Percentiles rank a stretch among this genome's conserved stretches.
Evolutionary conservation across 2,797 vertebrate species (phyloP).

Genomic region (Fistularia tabacaria): DNA sequence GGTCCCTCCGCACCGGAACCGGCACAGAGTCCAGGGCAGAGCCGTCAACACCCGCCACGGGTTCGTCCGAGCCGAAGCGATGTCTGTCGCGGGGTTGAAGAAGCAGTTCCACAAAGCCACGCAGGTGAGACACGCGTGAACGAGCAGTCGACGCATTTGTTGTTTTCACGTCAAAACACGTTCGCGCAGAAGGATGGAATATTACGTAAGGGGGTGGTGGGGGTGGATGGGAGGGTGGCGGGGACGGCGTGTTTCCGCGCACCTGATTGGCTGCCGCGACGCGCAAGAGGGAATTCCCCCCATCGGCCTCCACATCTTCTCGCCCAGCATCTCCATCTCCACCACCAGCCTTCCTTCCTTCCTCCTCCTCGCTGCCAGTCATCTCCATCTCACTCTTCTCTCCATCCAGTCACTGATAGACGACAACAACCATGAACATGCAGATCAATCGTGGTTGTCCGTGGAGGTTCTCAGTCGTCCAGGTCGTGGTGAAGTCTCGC

Average conservation of each 20-base stretch:
- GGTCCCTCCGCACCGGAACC: too few relatives aligned
- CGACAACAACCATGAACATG: background rate
- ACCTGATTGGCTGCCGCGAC: constrained; percentile 46
- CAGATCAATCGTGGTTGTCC: too few relatives aligned
- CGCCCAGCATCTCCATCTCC: background rate
- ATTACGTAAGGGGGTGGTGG: constrained; percentile 44
- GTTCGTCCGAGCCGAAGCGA: constrained; percentile 42
- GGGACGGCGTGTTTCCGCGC: background rate
- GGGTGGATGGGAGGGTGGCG: constrained; percentile 1
- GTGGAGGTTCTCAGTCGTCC: too few relatives aligned
- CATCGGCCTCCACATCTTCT: constrained; percentile 14
- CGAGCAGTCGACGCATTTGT: background rate
- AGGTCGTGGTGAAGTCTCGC: too few relatives aligned
- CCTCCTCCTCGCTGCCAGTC: background rate
- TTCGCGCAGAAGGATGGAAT: constrained; percentile 12
- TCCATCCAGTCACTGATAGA: background rate
- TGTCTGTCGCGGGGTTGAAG: constrained; percentile 87
- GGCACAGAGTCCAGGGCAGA: constrained; percentile 20
- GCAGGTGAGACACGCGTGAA: constrained; percentile 71
- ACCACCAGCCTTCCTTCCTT: background rate
- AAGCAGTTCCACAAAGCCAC: constrained; percentile 93
- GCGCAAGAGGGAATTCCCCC: constrained; percentile 67
- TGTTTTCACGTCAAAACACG: background rate
- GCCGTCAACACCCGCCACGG: background rate
- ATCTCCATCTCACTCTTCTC: background rate